These are phyloP conservation scores for Harpagoxenus sublaevis DNA, from an alignment of 2,888 invertebrate species.

Conservation along the genomic window DNA sequence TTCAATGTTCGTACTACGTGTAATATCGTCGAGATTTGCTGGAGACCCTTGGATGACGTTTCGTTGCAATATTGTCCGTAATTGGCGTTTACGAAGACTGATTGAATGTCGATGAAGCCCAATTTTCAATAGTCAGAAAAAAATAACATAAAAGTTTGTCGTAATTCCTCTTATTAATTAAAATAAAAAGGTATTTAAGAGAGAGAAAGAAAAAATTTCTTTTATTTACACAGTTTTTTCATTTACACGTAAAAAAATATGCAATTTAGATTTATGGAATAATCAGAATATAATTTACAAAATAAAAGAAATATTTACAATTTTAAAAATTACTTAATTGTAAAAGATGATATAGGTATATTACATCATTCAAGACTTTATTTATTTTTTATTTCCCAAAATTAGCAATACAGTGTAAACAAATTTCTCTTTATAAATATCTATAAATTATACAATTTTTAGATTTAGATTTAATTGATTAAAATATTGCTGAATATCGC, in stretches of 20 bases:
- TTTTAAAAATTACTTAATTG: too few species aligned
- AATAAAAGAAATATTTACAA: not conserved
- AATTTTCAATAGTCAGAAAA: not conserved
- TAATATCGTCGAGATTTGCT: slow-evolving; percentile 85
- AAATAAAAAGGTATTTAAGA: not conserved
- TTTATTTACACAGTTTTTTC: not conserved
- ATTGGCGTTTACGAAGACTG: slow-evolving; percentile 85
- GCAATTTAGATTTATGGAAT: not conserved
- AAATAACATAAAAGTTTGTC: not conserved
- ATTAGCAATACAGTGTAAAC: not conserved
- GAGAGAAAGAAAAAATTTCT: not conserved
- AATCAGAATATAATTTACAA: not conserved
- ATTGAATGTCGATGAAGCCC: not conserved
- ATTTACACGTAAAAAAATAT: not conserved
- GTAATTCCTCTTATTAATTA: not conserved
- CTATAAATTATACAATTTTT: slow-evolving; percentile 18
- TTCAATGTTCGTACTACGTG: slow-evolving; percentile 84
- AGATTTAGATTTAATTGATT: slow-evolving; percentile 3
- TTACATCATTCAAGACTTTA: not conserved
- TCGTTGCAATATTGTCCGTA: slow-evolving; percentile 85
- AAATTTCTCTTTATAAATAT: not conserved
- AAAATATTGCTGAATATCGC: slow-evolving; percentile 17
- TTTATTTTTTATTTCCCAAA: not conserved
- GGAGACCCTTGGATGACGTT: slow-evolving; percentile 82
- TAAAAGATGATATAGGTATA: not conserved